phyloP scores from a whole-genome alignment of 2,888 invertebrate species.

The Drosophila demipolita region DNA sequence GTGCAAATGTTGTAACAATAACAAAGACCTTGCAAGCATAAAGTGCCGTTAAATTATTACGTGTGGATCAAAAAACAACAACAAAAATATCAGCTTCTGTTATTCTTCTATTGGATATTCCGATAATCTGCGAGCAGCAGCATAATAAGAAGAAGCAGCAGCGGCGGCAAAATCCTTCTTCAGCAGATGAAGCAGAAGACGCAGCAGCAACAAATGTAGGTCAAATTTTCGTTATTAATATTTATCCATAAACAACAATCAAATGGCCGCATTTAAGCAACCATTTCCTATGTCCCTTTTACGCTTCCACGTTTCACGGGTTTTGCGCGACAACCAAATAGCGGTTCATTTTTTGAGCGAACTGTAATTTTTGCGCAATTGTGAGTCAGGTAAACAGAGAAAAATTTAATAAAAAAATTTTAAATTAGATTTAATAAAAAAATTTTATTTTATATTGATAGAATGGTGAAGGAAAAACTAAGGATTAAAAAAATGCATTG shows the following conservation, averaged over 20 bases:
- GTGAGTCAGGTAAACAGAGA: background rate
- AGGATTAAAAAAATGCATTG: background rate
- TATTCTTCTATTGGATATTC: conserved; percentile 8
- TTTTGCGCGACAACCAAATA: conserved; percentile 2
- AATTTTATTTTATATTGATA: background rate
- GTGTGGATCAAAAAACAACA: conserved; percentile 26
- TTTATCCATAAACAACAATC: conserved; percentile 9
- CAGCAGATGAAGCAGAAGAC: conserved; percentile 13
- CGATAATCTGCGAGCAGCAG: background rate
- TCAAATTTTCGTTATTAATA: conserved; percentile 41
- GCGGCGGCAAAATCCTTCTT: conserved; percentile 6
- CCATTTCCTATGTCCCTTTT: conserved; percentile 23
- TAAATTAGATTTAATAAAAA: background rate
- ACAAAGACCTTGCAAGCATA: conserved; percentile 41
- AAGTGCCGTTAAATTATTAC: conserved; percentile 47
- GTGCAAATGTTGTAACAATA: conserved; percentile 39
- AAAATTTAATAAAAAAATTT: background rate
- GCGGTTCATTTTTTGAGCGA: background rate
- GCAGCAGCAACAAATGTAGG: conserved; percentile 52
- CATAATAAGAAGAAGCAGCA: background rate
- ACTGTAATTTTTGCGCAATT: background rate
- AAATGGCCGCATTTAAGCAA: background rate
- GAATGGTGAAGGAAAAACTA: background rate
- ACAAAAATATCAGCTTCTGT: conserved; percentile 7
- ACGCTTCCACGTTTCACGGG: conserved; percentile 30